Base-by-base conservation (phyloP, 2,888 invertebrate genomes). In the Muscina levida region DNA sequence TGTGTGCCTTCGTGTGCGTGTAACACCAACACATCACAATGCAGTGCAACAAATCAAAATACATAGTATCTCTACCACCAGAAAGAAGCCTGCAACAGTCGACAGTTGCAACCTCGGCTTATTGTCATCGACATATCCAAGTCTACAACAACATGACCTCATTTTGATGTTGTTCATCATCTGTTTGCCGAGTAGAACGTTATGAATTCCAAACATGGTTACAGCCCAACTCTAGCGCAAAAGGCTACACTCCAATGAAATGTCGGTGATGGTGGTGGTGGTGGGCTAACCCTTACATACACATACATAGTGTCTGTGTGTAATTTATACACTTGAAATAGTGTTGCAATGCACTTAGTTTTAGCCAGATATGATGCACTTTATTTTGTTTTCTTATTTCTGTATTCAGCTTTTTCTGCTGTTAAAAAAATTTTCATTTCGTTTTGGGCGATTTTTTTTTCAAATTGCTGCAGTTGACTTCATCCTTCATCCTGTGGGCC, bases 131-230 rank as follows among this genome's bases (percentile, higher is more conserved):
- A 62, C 57, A 57, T 24, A 22, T 53, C 24, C 37, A 75, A 77
- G 67, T 59, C 65, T 75, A 72, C 72, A 75, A 72, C 72, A 75
- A 44, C 70, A 82, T 82, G 82, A 82, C 82, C 78, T 62, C 72
- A 75, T 82, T 81, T 62, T 62, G 6, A 6, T 17, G 42, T 24
- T 71, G 67, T 44, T 5, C 17, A 17, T 56, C 44, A 31, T 59
- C 26, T 46, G 56, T 59, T 53, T 53, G 31, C 22, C 15, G 6
- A 62, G n/a, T n/a, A n/a, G 62, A 62, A 22, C 42, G 62, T 62
- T 62, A 62, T 62, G 62, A 62, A 62, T 62, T 15, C 62, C 62
- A 62, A 62, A 62, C 62, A 62, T 37, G 62, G 39, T 37, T 62
- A 31, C 31, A 31, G n/a, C 31, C 31, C 31, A 62, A 22, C 62